Conservation (phyloP, 2,888 invertebrate genomes). For the Rhagium mordax region DNA sequence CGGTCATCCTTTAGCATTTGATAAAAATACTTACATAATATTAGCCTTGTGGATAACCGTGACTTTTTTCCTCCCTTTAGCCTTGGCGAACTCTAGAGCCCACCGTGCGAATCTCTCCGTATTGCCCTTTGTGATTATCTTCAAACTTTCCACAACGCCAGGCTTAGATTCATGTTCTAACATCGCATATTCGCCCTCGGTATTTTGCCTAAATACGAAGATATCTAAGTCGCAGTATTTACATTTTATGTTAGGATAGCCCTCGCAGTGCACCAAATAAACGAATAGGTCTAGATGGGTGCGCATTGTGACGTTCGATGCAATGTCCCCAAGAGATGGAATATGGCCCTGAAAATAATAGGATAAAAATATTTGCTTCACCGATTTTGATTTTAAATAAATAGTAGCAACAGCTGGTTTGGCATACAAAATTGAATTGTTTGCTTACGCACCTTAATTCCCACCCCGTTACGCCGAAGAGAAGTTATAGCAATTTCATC, state of each 20-base stretch:
- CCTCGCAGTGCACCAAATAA: conserved; percentile 73
- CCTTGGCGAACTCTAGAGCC: conserved; percentile 75
- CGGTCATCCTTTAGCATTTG: no score
- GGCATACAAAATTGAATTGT: conserved; percentile 41
- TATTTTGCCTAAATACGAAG: conserved; percentile 76
- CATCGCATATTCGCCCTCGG: conserved; percentile 78
- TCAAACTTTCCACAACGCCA: conserved; percentile 77
- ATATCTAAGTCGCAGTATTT: conserved; percentile 72
- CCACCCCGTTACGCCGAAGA: conserved; percentile 63
- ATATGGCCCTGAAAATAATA: conserved; percentile 51
- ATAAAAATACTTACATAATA: conserved; percentile 64
- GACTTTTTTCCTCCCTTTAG: conserved; percentile 74
- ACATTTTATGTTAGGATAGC: conserved; percentile 71
- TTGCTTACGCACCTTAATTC: conserved; percentile 71
- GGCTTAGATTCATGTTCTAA: conserved; percentile 76
- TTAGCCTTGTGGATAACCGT: conserved; percentile 79
- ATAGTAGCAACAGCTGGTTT: neutral
- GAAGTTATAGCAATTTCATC: conserved; percentile 59
- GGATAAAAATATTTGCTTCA: neutral
- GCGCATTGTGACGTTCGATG: conserved; percentile 73
- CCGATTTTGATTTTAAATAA: conserved; percentile 6
- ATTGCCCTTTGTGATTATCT: conserved; percentile 72
- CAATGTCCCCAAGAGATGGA: conserved; percentile 35
- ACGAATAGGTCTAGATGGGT: conserved; percentile 74
- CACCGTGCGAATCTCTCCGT: conserved; percentile 74